A percentile compares a stretch with the other conserved stretches of the same genome.
These are phyloP conservation scores for Triplophysa rosa DNA, from an alignment of 2,113 vertebrate genomes.

Conservation along the genomic window DNA sequence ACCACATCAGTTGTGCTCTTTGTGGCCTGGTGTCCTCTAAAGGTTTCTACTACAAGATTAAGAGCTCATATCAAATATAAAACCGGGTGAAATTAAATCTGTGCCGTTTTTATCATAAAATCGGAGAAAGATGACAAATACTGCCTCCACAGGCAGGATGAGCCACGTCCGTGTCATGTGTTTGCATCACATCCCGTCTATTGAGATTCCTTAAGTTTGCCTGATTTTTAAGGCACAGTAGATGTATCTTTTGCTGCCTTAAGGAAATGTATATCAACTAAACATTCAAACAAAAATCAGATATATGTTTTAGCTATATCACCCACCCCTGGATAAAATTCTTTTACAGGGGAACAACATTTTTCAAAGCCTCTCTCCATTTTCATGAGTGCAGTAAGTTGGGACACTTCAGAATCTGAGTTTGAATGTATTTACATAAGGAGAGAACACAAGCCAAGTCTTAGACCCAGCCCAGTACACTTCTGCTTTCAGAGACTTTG, in stretches of 20 bases:
- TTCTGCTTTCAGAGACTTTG: background rate
- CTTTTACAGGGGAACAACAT: background rate
- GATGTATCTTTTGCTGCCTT: no score
- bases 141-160: no score
- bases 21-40: background rate
- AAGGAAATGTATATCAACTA: no score
- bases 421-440: constrained; percentile 3
- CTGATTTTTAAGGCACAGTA: no score
- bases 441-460: background rate
- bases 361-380: background rate
- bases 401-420: background rate
- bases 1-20: background rate
- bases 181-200: no score
- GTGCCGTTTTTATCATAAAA: background rate
- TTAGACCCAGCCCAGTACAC: constrained; percentile 4
- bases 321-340: no score
- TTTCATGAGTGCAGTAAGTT: background rate
- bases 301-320: no score
- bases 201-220: no score
- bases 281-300: no score
- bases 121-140: background rate
- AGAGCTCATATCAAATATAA: background rate
- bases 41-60: background rate
- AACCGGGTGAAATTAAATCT: background rate
- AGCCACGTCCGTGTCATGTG: no score